Evolutionary conservation across 2,888 invertebrate species (phyloP).

Genomic region (Bruchidius siliquastri): DNA sequence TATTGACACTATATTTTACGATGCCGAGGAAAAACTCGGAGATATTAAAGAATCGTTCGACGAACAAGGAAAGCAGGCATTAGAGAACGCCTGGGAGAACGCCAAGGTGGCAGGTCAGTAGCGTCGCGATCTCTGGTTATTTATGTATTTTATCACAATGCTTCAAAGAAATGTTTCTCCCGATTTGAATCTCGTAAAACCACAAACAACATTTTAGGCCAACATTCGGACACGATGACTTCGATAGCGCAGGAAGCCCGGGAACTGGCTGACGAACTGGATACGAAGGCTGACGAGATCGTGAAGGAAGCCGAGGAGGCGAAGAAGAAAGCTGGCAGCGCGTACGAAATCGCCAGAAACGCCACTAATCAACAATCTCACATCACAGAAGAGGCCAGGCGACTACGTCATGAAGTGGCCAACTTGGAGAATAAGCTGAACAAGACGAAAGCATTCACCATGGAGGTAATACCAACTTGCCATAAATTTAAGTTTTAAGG

Average conservation of each 20-base stretch:
- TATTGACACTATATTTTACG: conserved; percentile 21
- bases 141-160: no score
- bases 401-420: conserved; percentile 61
- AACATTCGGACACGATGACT: conserved; percentile 89
- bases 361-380: conserved; percentile 37
- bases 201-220: conserved; percentile 64
- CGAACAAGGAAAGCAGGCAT: conserved; percentile 74
- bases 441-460: conserved; percentile 52
- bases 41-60: conserved; percentile 12
- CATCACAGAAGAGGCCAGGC: conserved; percentile 62
- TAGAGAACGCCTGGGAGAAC: conserved; percentile 73
- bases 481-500: no score
- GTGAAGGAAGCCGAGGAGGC: conserved; percentile 74
- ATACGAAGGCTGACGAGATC: conserved; percentile 73
- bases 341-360: conserved; percentile 75
- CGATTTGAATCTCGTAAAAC: no score
- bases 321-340: conserved; percentile 75
- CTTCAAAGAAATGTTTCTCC: no score
- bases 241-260: conserved; percentile 86
- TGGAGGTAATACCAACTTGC: not conserved
- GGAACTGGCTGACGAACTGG: conserved; percentile 71
- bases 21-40: conserved; percentile 46
- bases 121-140: not conserved
- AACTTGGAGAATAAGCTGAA: conserved; percentile 66
- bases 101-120: conserved; percentile 54